A percentile compares a stretch with the other conserved stretches of the same genome.
Conservation (phyloP, 2,113 vertebrate species). For the Felis chaus region DNA sequence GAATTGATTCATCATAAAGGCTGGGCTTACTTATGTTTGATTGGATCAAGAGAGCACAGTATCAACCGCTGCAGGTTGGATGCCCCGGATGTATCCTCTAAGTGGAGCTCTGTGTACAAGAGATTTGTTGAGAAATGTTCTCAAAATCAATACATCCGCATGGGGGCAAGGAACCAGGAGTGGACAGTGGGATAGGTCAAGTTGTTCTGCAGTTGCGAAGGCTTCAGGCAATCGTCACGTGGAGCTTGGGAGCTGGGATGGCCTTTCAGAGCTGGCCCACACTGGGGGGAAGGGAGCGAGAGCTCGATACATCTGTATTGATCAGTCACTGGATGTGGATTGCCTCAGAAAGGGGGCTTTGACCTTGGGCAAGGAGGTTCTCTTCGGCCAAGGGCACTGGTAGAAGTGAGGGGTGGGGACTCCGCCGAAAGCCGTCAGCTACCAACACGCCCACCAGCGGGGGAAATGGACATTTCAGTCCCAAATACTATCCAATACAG, state of each 20-base stretch:
- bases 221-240: fast-evolving
- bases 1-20: not conserved
- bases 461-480: not conserved
- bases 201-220: fast-evolving
- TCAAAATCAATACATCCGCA: fast-evolving
- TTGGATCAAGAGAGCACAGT: not conserved
- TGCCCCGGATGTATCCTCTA: not conserved
- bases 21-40: not conserved
- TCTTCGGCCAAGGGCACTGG: not conserved
- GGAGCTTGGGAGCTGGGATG: not conserved
- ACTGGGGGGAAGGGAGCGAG: fast-evolving
- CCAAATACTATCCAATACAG: fast-evolving
- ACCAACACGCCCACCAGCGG: not conserved
- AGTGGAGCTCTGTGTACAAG: not conserved
- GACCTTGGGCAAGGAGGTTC: not conserved
- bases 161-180: not conserved
- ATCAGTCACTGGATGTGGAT: not conserved
- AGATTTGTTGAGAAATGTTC: not conserved
- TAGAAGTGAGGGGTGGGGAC: not conserved
- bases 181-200: fast-evolving
- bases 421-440: too few relatives aligned
- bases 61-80: not conserved
- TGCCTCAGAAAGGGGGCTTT: not conserved
- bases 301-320: fast-evolving
- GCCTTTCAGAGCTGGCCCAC: not conserved